Conservation (phyloP, 1,140 invertebrate species). For the Atopsyche davidsoni region DNA sequence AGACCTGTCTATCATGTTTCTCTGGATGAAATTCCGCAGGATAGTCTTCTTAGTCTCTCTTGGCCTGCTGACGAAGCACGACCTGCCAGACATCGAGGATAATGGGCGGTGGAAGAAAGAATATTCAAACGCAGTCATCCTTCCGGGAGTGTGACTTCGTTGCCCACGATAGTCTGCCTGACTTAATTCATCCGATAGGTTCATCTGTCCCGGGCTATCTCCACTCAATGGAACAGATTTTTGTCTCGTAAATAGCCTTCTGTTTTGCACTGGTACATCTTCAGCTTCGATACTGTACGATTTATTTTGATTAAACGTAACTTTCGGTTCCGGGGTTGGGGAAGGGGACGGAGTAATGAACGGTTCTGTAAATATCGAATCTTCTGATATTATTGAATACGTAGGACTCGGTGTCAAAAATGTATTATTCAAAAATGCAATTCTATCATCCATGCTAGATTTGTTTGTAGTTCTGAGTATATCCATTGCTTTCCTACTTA, state of each 20-base stretch:
- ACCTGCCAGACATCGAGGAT: constrained; percentile 16
- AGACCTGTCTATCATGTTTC: constrained; percentile 26
- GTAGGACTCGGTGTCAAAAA: constrained; percentile 20
- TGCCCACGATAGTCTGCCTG: constrained; percentile 15
- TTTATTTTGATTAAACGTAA: constrained; percentile 3
- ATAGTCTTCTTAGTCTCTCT: constrained; percentile 20
- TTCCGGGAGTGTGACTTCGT: constrained; percentile 17
- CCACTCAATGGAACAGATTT: constrained; percentile 8
- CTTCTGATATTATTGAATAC: constrained; percentile 26
- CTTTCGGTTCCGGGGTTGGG: not conserved
- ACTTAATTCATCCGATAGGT: constrained; percentile 24
- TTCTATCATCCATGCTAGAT: constrained; percentile 26
- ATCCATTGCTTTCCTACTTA: constrained; percentile 16
- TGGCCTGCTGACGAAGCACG: not conserved
- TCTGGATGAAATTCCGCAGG: constrained; percentile 25
- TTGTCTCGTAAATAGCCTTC: constrained; percentile 9
- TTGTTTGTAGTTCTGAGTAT: constrained; percentile 17
- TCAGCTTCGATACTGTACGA: constrained; percentile 21
- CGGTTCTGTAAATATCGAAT: constrained; percentile 4
- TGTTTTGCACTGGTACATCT: constrained; percentile 3
- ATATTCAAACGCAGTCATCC: constrained; percentile 23
- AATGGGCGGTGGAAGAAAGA: constrained; percentile 19
- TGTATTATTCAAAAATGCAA: constrained; percentile 21
- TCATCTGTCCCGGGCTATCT: constrained; percentile 12
- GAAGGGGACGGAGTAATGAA: constrained; percentile 16